Base-by-base conservation (phyloP, 2,888 invertebrate species). In the Aleiodes leptofemur region DNA sequence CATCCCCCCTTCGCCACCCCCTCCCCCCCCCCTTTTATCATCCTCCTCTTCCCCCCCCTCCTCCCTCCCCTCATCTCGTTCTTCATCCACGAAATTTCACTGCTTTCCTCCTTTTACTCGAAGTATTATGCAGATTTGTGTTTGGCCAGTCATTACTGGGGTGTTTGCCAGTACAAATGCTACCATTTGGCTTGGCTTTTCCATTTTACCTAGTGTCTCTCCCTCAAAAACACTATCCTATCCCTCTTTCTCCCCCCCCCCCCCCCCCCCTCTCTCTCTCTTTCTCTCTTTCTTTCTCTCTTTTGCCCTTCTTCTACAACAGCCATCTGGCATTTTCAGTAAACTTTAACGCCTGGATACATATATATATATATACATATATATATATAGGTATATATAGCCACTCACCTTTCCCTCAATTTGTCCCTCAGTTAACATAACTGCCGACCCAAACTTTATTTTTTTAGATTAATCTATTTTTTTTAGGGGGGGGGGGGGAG, bases 81-180 rank as follows among this genome's bases (percentile, higher is more conserved):
- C 23, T 59, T 13, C 59, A 59, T n/a, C 34, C 13, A 31, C 51
- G 51, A 48, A 64, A 48, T 64, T 29, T 64, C 51, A 29, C 29
- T 13, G 29, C 51, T 13, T 53, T 34, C 14, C 31, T 66, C 72
- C 71, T 79, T 80, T 83, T 81, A 80, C 79, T 77, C 81, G 82
- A 81, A 84, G 86, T 84, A 83, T 86, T 91, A 92, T 92, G 92
- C 91, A 92, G 91, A 92, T 92, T 90, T 89, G 89, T 92, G 91
- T 92, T 92, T 92, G 92, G 90, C 90, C 90, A 91, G 91, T 91
- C 91, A 92, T 92, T 92, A 91, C 83, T 80, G 82, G 89, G 86
- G 82, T 86, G 83, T 86, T 87, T 86, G 90, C 86, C 85, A 86
- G 87, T 84, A 87, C 86, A 81, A 82, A 82, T 81, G 81, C 80